These are phyloP conservation scores for Enteromius unitaeniatus DNA, from an alignment of 2,797 vertebrate species.

Conservation along the genomic window DNA sequence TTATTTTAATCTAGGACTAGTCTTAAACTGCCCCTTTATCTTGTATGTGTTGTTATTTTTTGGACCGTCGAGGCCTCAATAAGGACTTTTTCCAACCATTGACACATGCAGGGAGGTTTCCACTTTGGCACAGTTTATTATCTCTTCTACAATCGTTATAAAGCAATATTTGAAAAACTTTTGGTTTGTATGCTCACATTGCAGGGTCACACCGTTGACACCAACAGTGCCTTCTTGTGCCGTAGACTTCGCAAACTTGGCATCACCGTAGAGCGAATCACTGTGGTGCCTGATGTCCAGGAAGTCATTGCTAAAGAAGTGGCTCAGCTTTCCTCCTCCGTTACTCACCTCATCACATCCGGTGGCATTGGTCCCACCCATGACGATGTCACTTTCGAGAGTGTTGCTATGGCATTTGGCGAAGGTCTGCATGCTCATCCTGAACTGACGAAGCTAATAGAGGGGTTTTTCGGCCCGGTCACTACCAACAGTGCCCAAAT, in stretches of 20 bases:
- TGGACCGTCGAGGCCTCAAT: not conserved
- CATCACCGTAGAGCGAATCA: constrained; percentile 85
- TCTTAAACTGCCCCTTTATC: not conserved
- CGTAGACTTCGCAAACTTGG: constrained; percentile 86
- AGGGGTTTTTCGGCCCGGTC: constrained; percentile 75
- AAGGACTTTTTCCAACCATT: not conserved
- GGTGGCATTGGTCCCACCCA: constrained; percentile 96
- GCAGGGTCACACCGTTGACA: constrained; percentile 93
- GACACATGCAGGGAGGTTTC: not conserved
- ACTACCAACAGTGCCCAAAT: constrained; percentile 77
- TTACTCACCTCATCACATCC: constrained; percentile 89
- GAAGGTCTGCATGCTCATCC: constrained; percentile 83
- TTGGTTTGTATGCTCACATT: not conserved
- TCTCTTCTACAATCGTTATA: not conserved
- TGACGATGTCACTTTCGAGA: constrained; percentile 94
- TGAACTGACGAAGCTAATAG: constrained; percentile 81
- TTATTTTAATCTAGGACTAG: too few relatives aligned
- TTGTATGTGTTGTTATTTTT: not conserved
- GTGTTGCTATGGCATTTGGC: constrained; percentile 87
- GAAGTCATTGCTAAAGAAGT: constrained; percentile 88
- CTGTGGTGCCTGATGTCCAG: constrained; percentile 87
- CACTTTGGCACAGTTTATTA: not conserved
- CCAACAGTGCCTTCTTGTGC: constrained; percentile 91
- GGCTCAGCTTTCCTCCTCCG: constrained; percentile 79
- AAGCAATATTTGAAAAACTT: not conserved